phyloP scores from a whole-genome alignment of 1,140 invertebrate species.

The Drosophila varians region DNA sequence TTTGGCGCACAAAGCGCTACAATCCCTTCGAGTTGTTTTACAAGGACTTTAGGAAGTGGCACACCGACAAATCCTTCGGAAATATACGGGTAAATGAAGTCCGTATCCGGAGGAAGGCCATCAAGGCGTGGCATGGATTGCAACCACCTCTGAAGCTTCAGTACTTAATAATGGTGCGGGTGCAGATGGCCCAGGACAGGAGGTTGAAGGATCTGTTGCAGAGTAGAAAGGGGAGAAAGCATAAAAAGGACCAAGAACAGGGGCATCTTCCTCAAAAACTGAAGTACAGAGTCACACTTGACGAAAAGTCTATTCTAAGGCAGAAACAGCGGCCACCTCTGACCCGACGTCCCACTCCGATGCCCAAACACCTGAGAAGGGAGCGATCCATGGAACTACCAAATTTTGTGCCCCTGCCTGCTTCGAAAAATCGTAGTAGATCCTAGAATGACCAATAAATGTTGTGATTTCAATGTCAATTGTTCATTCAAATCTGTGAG shows the following conservation, averaged over 20 bases:
- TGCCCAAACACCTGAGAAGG: background rate
- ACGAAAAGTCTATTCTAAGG: background rate
- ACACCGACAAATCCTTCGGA: background rate
- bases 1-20: background rate
- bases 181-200: background rate
- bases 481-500: slow-evolving; percentile 8
- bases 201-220: background rate
- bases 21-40: background rate
- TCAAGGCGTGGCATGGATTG: background rate
- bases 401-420: background rate
- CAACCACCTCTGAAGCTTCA: background rate
- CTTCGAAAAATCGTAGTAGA: background rate
- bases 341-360: background rate
- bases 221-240: background rate
- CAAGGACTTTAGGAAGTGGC: background rate
- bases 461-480: background rate
- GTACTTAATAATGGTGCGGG: background rate
- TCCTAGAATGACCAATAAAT: background rate
- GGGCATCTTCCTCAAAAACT: no score
- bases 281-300: background rate
- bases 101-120: background rate
- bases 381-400: background rate
- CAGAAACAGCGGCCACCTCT: background rate
- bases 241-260: background rate
- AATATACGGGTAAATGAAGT: background rate